A percentile compares a stretch with the other conserved stretches of the same genome.
phyloP scores from a whole-genome alignment of 2,113 vertebrate species.

The Aldabrachelys gigantea region DNA sequence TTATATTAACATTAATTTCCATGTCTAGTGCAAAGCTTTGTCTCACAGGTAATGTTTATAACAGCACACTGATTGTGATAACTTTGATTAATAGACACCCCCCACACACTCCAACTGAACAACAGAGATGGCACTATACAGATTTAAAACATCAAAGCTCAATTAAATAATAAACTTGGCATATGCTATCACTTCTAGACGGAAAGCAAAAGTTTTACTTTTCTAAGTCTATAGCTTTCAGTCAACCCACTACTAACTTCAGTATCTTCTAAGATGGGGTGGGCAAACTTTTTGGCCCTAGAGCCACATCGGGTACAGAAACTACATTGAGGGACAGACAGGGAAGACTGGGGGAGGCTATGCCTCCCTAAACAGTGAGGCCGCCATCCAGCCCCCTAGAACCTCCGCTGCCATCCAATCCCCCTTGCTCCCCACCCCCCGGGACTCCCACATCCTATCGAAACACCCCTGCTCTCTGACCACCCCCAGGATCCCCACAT shows the following conservation, averaged over 20 bases:
- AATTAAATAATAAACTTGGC: slow-evolving; percentile 53
- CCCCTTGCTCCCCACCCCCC: too few relatives aligned
- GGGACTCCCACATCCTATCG: too few relatives aligned
- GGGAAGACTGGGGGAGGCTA: too few relatives aligned
- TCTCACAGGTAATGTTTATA: slow-evolving; percentile 43
- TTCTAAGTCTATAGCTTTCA: neutral
- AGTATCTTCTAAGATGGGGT: neutral
- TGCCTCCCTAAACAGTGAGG: too few relatives aligned
- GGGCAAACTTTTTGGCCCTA: too few relatives aligned
- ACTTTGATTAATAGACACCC: slow-evolving; percentile 41
- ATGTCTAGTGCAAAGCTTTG: slow-evolving; percentile 28
- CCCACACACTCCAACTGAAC: neutral
- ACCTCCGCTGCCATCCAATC: too few relatives aligned
- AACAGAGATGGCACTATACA: slow-evolving; percentile 46
- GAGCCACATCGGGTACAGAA: too few relatives aligned
- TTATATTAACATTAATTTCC: slow-evolving; percentile 26
- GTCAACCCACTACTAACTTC: slow-evolving; percentile 25
- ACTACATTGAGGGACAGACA: too few relatives aligned
- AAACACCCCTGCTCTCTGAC: too few relatives aligned
- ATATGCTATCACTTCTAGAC: slow-evolving; percentile 11
- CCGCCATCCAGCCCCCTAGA: too few relatives aligned
- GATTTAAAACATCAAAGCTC: slow-evolving; percentile 44
- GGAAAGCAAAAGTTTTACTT: slow-evolving; percentile 30
- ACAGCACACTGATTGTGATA: slow-evolving; percentile 39
- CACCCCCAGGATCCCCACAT: too few relatives aligned